Base-by-base conservation (phyloP, 2,113 vertebrate genomes). In the Donacobius atricapilla region DNA sequence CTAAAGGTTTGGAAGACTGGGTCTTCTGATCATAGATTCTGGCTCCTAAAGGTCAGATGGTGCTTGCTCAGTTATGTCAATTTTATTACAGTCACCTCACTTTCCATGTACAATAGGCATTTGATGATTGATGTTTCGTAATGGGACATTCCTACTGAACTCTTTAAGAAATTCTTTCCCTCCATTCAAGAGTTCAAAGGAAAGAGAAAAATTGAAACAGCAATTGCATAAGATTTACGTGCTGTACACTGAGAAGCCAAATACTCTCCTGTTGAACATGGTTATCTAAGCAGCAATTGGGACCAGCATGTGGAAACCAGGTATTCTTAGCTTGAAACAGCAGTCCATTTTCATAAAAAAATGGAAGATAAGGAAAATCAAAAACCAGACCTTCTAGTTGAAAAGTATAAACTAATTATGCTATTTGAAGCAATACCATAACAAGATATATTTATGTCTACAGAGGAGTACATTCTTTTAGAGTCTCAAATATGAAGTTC, bases 241-340 rank as follows among this genome's bases (percentile, higher is more conserved):
- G 53, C 93, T 98, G 94, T 96, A 96, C 78, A 87, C 78, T 97
- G 97, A 97, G 90, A 96, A 96, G 83, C 89, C 89, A 96, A 98
- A 95, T 89, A 79, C 88, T 92, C 91, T 92, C 60, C 83, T 83
- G 91, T 90, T 91, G 35, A 95, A 54, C 83, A 73, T 40, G 53
- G 95, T 84, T 96, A 77, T 97, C 85, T 94, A 84, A 84, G 69
- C 56, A 80, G 95, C 87, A 90, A 85, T 69, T 94, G 76, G 51
- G 90, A 96, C 45, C 72, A 93, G 79, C 78, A 88, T 83, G 60
- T 93, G 89, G 51, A 96, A 94, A 56, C 48, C 88, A 94, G 88
- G 87, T 95, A 92, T 86, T 66, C 58, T 37, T 95, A 89, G 83
- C 81, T 90, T 68, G 53, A 83, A 94, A 83, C 33, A 10, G 2